phyloP scores from a whole-genome alignment of 2,797 vertebrate genomes.

The Poecilia velifera region DNA sequence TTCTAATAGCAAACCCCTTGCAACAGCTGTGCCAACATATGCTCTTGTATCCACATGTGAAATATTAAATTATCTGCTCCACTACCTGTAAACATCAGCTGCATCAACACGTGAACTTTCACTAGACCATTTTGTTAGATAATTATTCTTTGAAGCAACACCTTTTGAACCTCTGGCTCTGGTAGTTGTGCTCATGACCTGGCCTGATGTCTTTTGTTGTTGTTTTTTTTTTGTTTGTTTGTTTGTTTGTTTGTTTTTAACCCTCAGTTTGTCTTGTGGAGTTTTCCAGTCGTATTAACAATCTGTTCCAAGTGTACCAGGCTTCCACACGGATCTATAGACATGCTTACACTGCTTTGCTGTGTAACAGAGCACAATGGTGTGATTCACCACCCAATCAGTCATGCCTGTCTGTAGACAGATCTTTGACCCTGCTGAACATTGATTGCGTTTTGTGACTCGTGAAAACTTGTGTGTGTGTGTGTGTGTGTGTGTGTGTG shows the following conservation, averaged over 20 bases:
- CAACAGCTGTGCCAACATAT: too few relatives aligned
- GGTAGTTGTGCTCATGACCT: not conserved
- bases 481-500: not conserved
- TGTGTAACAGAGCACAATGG: slow-evolving; percentile 17
- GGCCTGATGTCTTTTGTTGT: not conserved
- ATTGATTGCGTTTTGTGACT: slow-evolving; percentile 1
- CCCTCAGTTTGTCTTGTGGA: not conserved
- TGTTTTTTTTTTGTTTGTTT: too few relatives aligned
- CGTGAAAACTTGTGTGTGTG: not conserved
- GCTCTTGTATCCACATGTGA: too few relatives aligned
- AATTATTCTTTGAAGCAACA: not conserved
- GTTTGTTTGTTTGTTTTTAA: too few relatives aligned
- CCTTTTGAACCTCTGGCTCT: not conserved
- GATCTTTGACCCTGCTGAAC: not conserved
- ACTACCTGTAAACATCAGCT: not conserved
- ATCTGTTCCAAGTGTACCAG: slow-evolving; percentile 36
- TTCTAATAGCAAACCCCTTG: not conserved
- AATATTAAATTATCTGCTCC: too few relatives aligned
- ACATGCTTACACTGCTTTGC: slow-evolving; percentile 33
- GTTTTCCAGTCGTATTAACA: slow-evolving; percentile 22
- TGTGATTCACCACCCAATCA: slow-evolving; percentile 5
- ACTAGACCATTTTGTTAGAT: not conserved
- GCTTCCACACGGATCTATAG: slow-evolving; percentile 17
- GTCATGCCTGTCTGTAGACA: slow-evolving; percentile 13
- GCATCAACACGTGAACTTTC: not conserved